Base-by-base conservation (phyloP, 2,113 vertebrate genomes). In the Mirounga angustirostris region DNA sequence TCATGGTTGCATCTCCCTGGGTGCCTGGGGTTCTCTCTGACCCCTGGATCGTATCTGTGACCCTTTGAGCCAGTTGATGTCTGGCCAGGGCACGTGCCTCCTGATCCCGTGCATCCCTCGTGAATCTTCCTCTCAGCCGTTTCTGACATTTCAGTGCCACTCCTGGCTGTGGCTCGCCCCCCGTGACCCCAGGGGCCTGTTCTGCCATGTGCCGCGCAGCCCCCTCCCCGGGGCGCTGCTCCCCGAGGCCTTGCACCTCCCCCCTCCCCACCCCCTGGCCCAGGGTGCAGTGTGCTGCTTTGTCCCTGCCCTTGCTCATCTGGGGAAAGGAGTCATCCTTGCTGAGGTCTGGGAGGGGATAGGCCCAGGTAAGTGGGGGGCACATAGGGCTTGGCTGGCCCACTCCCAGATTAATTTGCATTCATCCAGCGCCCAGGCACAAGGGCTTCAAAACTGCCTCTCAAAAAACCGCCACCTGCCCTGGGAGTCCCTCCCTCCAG, bases 241-340 rank as follows among this genome's bases (percentile, higher is more conserved):
- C 21, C 13, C 10, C 2, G 26, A 56, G 16, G 19, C 52, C 5
- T 12, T 2, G 33, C 30, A 21, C n/a, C 58, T 67, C 26, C 11
- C 11, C 52, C 52, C 43, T 14, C 28, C 9, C 36, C 12, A 0
- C 26, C 7, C 8, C 14, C 0, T 4, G 26, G 36, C 30, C 22
- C n/a, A 40, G 56, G 22, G 61, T 21, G 69, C 30, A 63, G 21
- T 56, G 26, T n/a, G 79, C 10, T 71, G 69, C 76, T 46, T 88
- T 18, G 43, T 18, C 22, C 63, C 7, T 7, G n/a, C 46, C 52
- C 30, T 63, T 71, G 80, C 9, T 30, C 24, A 6, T 69, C 10
- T 46, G 10, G 1, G 13, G 56, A 43, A 5, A 4, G 0, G 24
- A 40, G 14, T 46, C 19, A 10, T 28, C 63, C 14, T 46, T 33